Percentiles rank a stretch among this genome's conserved stretches.
These are phyloP conservation scores for Cinara cedri DNA, from an alignment of 2,888 invertebrate genomes.

Conservation along the genomic window DNA sequence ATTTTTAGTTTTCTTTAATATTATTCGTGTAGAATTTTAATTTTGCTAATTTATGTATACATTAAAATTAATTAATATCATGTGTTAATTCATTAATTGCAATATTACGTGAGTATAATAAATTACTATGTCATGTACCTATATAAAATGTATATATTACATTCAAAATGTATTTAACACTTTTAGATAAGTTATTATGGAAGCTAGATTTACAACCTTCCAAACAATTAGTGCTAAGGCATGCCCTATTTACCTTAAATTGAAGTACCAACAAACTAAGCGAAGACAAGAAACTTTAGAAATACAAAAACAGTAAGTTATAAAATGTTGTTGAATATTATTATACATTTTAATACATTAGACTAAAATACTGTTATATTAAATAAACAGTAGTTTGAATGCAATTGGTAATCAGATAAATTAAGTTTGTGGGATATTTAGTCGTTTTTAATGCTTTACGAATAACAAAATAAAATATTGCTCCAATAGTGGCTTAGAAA, in stretches of 20 bases:
- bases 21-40: background rate
- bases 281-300: constrained; percentile 46
- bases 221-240: constrained; percentile 23
- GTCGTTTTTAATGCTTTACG: no score
- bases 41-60: no score
- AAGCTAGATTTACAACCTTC: constrained; percentile 19
- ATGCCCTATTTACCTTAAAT: constrained; percentile 35
- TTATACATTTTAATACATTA: background rate
- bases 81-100: no score
- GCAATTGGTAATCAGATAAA: background rate
- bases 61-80: background rate
- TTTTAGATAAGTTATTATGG: constrained; percentile 18
- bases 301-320: constrained; percentile 44
- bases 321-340: background rate
- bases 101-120: background rate
- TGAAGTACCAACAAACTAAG: constrained; percentile 39
- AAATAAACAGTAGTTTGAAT: background rate
- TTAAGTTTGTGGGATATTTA: background rate
- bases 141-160: background rate
- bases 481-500: background rate
- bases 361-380: no score
- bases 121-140: no score
- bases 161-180: background rate
- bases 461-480: background rate
- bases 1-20: background rate